phyloP scores from a whole-genome alignment of 2,797 vertebrate species.

The Macropodus opercularis region DNA sequence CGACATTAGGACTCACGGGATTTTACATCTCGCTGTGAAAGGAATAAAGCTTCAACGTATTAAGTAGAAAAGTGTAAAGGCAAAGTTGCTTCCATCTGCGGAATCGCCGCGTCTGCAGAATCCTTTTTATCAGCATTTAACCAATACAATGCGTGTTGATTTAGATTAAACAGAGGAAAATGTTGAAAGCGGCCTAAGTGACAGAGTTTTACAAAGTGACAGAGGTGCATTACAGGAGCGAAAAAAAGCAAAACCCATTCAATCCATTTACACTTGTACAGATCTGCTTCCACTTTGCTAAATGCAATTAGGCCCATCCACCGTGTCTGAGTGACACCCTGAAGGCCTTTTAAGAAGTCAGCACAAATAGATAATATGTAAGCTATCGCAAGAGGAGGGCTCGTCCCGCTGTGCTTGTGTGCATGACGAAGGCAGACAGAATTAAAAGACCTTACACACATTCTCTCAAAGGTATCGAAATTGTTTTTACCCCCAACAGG shows the following conservation, averaged over 20 bases:
- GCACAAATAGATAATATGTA: slow-evolving; percentile 58
- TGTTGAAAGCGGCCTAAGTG: slow-evolving; percentile 53
- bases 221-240: slow-evolving; percentile 31
- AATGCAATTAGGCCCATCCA: slow-evolving; percentile 63
- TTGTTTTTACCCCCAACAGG: slow-evolving; percentile 57
- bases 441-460: slow-evolving; percentile 32
- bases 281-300: slow-evolving; percentile 63
- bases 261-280: slow-evolving; percentile 62
- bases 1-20: slow-evolving; percentile 42
- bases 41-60: slow-evolving; percentile 35
- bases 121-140: slow-evolving; percentile 28
- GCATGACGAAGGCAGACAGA: slow-evolving; percentile 24
- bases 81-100: slow-evolving; percentile 24
- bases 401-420: slow-evolving; percentile 35
- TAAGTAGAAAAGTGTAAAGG: slow-evolving; percentile 33
- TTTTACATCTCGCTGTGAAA: slow-evolving; percentile 37
- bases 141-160: slow-evolving; percentile 34
- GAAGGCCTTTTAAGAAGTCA: slow-evolving; percentile 69
- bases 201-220: slow-evolving; percentile 50
- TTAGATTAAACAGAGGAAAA: slow-evolving; percentile 33
- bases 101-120: slow-evolving; percentile 6
- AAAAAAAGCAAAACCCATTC: slow-evolving; percentile 21
- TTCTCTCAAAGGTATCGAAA: slow-evolving; percentile 50
- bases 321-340: slow-evolving; percentile 62
- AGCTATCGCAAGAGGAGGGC: slow-evolving; percentile 14